Evolutionary conservation across 2,113 vertebrate genomes (phyloP).

Genomic region (Leptobrachium ailaonicum): DNA sequence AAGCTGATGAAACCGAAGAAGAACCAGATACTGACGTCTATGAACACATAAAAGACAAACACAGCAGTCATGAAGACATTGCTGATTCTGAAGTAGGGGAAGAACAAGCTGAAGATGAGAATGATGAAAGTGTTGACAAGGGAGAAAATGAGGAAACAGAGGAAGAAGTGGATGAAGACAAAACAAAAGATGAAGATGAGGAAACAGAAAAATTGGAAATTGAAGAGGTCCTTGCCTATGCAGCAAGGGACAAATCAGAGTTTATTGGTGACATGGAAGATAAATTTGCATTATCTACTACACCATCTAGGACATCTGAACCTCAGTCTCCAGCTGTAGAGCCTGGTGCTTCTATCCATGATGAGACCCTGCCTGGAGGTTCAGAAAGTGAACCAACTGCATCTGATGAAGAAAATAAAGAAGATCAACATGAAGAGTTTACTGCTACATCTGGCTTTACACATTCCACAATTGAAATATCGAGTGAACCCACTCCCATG

Average conservation of each 20-base stretch:
- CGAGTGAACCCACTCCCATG: slow-evolving; percentile 90
- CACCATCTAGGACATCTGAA: slow-evolving; percentile 70
- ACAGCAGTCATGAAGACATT: slow-evolving; percentile 59
- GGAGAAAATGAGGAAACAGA: slow-evolving; percentile 68
- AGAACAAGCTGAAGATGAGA: slow-evolving; percentile 69
- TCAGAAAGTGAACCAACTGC: slow-evolving; percentile 82
- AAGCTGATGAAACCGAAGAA: slow-evolving; percentile 52
- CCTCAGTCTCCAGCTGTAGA: slow-evolving; percentile 76
- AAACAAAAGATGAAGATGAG: slow-evolving; percentile 65
- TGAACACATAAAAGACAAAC: slow-evolving; percentile 49
- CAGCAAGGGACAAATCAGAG: slow-evolving; percentile 69
- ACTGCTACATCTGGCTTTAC: slow-evolving; percentile 85
- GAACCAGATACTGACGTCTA: slow-evolving; percentile 56
- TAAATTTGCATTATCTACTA: slow-evolving; percentile 63
- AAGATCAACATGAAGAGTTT: slow-evolving; percentile 84
- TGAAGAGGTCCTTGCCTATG: slow-evolving; percentile 66
- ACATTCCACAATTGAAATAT: slow-evolving; percentile 91
- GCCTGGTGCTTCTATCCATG: slow-evolving; percentile 78
- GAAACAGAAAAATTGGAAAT: slow-evolving; percentile 63
- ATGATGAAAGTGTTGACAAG: slow-evolving; percentile 69
- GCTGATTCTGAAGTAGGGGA: slow-evolving; percentile 63
- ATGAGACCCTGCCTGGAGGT: slow-evolving; percentile 80
- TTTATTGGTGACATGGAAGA: slow-evolving; percentile 62
- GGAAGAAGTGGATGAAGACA: slow-evolving; percentile 66
- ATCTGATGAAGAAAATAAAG: slow-evolving; percentile 88